Evolutionary conservation across 2,113 vertebrate species (phyloP), one percentile per base, ranked within the genome.

Genomic region (Channa argus): DNA sequence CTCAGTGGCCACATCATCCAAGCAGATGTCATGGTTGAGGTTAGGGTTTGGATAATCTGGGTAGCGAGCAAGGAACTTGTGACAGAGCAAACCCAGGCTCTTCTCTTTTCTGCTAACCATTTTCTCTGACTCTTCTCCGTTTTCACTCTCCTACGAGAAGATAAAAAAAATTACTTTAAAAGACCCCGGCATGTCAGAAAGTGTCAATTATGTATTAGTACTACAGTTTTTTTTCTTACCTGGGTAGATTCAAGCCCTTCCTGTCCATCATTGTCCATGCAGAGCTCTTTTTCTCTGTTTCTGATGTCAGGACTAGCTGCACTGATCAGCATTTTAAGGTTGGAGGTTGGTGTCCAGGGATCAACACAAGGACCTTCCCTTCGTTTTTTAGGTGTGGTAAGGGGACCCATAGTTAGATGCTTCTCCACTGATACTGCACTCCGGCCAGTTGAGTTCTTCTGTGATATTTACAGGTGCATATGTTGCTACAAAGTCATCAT

Each of bases 281-380:
- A 93, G 63, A 87, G 93, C 62, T 94, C 94, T 74, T 96, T 96
- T 77, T 99, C 97, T 65, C 97, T 88, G 93, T 94, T 97, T 85
- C 98, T 93, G 71, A 99, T 99, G 89, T 99, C 98, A 0, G 97
- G 97, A 87, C 96, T 99, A 15, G 96, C 98, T 0, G 96, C 98
- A 3, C 95, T 99, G 71, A 98, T 97, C 43, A 99, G 95, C 94
- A 99, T 97, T 86, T 99, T 99, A 2, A 99, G 91, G 91, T 99
- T 99, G 24, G 96, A 96, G 0, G 97, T 99, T 0, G 98, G 98
- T 0, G 98, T 99, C 97, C 97, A 99, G 43, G 98, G 98, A 13
- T 99, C 98, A 1, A 92, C 94, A 3, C 91, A 90, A 13, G 89
- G 71, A 1, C 8, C 71, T 52, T 96, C 95, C 44, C 90, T 90